Evolutionary conservation across 1,140 invertebrate species (phyloP).

Genomic region (Spodoptera frugiperda): DNA sequence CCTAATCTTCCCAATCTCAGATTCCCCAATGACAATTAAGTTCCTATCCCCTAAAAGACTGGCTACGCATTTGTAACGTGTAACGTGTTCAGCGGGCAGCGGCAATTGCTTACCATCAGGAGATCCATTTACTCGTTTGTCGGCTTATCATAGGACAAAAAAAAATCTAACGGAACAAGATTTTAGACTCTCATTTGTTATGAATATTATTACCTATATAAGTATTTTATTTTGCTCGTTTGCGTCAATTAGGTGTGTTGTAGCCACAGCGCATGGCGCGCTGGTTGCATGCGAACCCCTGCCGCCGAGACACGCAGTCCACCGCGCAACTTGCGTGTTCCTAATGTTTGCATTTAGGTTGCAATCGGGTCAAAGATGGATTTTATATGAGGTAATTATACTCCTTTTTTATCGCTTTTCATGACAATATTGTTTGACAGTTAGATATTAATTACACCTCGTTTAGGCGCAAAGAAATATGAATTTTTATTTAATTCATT

Average conservation of each 20-base stretch:
- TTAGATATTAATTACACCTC: background rate
- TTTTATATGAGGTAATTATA: constrained; percentile 67
- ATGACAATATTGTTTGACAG: constrained; percentile 21
- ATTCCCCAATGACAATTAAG: no score
- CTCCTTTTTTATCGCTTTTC: constrained; percentile 16
- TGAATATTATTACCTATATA: constrained; percentile 12
- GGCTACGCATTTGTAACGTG: no score
- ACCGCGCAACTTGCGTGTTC: constrained; percentile 65
- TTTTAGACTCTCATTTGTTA: no score
- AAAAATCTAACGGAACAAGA: no score
- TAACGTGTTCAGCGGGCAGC: no score
- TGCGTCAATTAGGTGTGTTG: constrained; percentile 40
- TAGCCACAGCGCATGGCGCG: background rate
- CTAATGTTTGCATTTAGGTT: constrained; percentile 75
- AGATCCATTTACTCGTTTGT: no score
- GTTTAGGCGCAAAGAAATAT: background rate
- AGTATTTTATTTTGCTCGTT: constrained; percentile 15
- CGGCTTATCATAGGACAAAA: no score
- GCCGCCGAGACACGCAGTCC: constrained; percentile 60
- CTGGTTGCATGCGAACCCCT: constrained; percentile 66
- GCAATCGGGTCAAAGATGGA: constrained; percentile 77
- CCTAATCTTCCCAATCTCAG: no score
- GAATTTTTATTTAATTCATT: background rate
- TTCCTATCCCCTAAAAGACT: no score
- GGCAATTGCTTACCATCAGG: no score